phyloP scores from a whole-genome alignment of 2,113 vertebrate species.

The Amblyornis subalaris region DNA sequence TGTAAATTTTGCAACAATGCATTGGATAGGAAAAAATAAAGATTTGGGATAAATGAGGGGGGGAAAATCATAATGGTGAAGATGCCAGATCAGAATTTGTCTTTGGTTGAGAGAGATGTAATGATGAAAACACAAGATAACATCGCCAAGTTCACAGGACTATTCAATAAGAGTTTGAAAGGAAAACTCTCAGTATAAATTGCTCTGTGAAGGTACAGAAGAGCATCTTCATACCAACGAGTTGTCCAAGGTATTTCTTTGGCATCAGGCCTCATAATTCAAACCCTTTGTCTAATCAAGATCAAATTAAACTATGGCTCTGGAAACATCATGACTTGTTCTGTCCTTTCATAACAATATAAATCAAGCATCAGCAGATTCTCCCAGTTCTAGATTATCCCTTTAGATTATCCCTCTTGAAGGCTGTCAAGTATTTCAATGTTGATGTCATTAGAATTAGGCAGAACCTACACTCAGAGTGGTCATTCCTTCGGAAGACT shows the following conservation, averaged over 20 bases:
- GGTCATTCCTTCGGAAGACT: not conserved
- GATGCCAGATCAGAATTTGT: not conserved
- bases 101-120: not conserved
- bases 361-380: not conserved
- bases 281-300: not conserved
- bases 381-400: not conserved
- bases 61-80: not conserved
- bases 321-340: not conserved
- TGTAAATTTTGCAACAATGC: not conserved
- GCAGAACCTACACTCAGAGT: not conserved
- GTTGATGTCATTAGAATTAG: not conserved
- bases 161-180: not conserved
- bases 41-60: accelerated
- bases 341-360: not conserved
- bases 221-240: not conserved
- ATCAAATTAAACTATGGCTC: not conserved
- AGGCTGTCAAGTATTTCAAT: not conserved
- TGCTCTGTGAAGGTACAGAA: not conserved
- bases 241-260: not conserved
- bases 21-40: not conserved
- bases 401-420: not conserved
- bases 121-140: not conserved
- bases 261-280: not conserved
- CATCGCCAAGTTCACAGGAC: not conserved
- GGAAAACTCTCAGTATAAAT: not conserved